Percentiles rank a stretch among this genome's conserved stretches.
Conservation (phyloP, 2,888 invertebrate species). For the Cephus nigrinus region DNA sequence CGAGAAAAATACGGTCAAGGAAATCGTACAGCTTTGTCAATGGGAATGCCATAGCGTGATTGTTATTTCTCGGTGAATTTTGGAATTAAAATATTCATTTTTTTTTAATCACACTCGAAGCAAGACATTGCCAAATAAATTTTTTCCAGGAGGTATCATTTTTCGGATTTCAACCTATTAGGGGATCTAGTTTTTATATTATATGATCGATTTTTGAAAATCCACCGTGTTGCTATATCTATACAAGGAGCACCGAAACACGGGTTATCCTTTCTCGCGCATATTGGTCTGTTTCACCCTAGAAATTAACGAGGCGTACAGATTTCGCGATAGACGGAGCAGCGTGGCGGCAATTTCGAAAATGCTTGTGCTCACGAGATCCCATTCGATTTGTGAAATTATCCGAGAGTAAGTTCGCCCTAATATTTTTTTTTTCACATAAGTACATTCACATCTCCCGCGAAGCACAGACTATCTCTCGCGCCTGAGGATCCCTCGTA, state of each 20-base stretch:
- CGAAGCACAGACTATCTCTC: neutral
- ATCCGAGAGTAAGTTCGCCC: neutral
- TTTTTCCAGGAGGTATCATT: too few relatives aligned
- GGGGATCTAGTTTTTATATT: too few relatives aligned
- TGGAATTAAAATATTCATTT: neutral
- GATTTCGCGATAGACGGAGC: neutral
- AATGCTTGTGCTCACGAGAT: neutral
- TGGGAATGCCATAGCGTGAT: neutral
- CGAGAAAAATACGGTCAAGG: slow-evolving; percentile 6
- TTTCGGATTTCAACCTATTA: too few relatives aligned
- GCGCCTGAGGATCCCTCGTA: neutral
- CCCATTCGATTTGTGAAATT: neutral
- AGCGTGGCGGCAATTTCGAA: neutral
- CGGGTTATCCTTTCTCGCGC: neutral
- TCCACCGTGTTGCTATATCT: too few relatives aligned
- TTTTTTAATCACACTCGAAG: neutral
- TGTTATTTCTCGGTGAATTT: neutral
- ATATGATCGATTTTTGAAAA: neutral
- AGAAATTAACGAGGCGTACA: neutral
- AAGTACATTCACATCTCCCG: neutral
- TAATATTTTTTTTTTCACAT: neutral
- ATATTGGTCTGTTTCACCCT: neutral
- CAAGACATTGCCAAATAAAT: neutral
- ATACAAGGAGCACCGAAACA: neutral
- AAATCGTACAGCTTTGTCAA: neutral